Conservation (phyloP, 35 echinoderm and acorn worm genomes). For the Ptychodera flava region DNA sequence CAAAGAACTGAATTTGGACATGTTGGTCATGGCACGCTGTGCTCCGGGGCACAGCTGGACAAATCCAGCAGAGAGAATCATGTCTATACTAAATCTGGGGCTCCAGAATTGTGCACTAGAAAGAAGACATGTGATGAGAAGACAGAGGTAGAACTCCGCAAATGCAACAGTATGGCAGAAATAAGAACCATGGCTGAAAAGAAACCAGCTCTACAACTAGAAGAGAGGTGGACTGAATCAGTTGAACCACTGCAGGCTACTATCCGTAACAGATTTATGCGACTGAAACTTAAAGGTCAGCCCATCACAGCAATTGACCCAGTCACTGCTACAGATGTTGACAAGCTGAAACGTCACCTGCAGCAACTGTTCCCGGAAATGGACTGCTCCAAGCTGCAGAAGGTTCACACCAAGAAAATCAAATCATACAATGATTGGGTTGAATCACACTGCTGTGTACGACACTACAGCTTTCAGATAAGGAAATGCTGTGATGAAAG, state of each 20-base stretch:
- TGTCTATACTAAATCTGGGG: background rate
- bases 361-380: background rate
- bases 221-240: background rate
- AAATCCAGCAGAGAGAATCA: constrained; percentile 34
- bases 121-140: background rate
- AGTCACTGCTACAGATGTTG: background rate
- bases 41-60: constrained; percentile 23
- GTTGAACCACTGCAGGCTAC: background rate
- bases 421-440: no score
- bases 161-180: background rate
- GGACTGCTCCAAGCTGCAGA: background rate
- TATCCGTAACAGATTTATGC: background rate
- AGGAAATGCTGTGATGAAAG: background rate
- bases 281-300: background rate
- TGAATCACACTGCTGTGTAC: background rate
- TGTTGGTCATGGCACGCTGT: constrained; percentile 13
- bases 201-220: background rate
- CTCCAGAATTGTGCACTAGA: background rate
- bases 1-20: constrained; percentile 19
- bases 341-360: background rate
- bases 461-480: background rate
- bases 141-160: background rate
- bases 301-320: background rate
- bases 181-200: background rate
- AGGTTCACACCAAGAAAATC: no score